These are phyloP conservation scores for Drosophila dunni DNA, from an alignment of 1,140 invertebrate species.

Conservation along the genomic window DNA sequence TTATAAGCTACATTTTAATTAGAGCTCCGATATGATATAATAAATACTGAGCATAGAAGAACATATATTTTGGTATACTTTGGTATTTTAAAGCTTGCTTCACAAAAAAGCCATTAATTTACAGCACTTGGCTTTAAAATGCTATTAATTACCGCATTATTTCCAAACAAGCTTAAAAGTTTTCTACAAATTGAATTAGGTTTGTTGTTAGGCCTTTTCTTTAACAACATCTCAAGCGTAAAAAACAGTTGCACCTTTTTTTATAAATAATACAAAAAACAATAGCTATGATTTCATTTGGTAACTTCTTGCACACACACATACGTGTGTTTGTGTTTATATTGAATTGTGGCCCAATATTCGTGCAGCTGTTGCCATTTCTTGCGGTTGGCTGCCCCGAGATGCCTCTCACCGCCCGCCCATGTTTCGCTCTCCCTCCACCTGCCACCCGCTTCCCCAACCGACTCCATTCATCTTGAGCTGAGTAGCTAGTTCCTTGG, in stretches of 20 bases:
- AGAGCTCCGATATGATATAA: no score
- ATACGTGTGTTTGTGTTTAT: constrained; percentile 21
- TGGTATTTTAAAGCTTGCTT: no score
- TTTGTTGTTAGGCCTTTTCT: background rate
- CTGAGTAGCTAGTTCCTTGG: background rate
- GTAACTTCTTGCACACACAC: constrained; percentile 18
- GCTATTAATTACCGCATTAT: background rate
- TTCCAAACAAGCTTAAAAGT: background rate
- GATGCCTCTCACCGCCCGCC: background rate
- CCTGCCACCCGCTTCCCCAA: background rate
- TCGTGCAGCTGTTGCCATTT: constrained; percentile 53
- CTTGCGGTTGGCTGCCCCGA: constrained; percentile 60
- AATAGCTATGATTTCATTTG: constrained; percentile 28
- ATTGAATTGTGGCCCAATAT: constrained; percentile 48
- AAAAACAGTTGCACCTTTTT: constrained; percentile 33
- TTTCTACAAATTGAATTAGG: constrained; percentile 10
- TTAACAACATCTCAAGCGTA: constrained; percentile 6
- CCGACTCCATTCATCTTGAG: background rate
- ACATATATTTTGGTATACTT: no score
- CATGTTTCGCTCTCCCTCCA: background rate
- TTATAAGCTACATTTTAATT: no score
- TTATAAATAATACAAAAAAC: constrained; percentile 19
- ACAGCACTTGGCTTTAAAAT: no score
- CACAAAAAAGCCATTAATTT: no score
- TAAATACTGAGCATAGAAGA: no score